Evolutionary conservation across 2,113 vertebrate species (phyloP).

Genomic region (Callithrix jacchus): DNA sequence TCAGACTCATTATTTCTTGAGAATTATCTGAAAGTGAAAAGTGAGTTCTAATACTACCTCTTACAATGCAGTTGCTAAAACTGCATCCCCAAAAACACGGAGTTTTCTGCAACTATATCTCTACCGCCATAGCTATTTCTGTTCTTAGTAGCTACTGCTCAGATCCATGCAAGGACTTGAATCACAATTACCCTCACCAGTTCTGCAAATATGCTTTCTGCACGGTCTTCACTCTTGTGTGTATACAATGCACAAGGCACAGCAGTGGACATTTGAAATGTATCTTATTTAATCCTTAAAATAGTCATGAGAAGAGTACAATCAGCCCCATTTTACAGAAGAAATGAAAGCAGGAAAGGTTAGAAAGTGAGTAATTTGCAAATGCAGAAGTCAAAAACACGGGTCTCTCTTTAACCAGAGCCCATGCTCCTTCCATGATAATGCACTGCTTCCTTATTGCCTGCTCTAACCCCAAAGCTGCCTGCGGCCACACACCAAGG

Average conservation of each 20-base stretch:
- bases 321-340: background rate
- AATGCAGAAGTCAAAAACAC: background rate
- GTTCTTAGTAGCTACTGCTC: background rate
- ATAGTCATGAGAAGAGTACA: background rate
- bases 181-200: background rate
- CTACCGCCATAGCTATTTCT: background rate
- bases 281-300: background rate
- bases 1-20: background rate
- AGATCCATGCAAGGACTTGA: background rate
- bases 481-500: background rate
- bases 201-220: background rate
- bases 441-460: background rate
- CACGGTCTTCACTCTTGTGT: too few species aligned
- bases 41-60: background rate
- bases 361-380: background rate
- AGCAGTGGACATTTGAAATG: background rate
- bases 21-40: background rate
- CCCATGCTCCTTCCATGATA: rapidly evolving
- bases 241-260: background rate
- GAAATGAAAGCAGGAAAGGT: background rate
- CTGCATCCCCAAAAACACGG: background rate
- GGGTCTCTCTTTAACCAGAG: background rate
- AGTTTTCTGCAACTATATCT: background rate
- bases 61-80: background rate
- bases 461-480: background rate